A percentile compares a stretch with the other conserved stretches of the same genome.
Conservation (phyloP, 2,113 vertebrate species). For the Anguilla rostrata region DNA sequence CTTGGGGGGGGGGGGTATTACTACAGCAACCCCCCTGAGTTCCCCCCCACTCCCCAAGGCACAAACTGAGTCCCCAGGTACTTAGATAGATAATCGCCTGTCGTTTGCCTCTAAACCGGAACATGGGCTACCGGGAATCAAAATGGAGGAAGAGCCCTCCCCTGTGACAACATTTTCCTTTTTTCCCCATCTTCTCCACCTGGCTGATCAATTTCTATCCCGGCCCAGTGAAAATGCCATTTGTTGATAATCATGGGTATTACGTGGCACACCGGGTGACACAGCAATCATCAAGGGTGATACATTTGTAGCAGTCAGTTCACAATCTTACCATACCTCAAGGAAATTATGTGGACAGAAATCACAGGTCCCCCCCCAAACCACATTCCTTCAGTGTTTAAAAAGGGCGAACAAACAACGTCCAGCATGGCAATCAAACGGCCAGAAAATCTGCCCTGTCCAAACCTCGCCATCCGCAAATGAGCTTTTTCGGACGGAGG, state of each 20-base stretch:
- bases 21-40: no score
- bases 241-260: slow-evolving; percentile 13
- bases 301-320: neutral
- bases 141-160: neutral
- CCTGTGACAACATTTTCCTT: neutral
- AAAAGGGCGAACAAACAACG: neutral
- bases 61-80: neutral
- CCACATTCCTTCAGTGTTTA: neutral
- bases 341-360: neutral
- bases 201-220: slow-evolving; percentile 17
- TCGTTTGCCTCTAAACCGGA: neutral
- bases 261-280: neutral
- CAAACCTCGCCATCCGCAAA: neutral
- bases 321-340: neutral
- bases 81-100: neutral
- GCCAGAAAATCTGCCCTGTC: neutral
- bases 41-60: neutral
- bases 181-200: neutral
- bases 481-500: neutral
- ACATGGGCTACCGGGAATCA: neutral
- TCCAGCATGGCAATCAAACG: neutral
- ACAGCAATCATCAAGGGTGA: neutral
- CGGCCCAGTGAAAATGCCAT: slow-evolving; percentile 14
- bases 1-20: neutral
- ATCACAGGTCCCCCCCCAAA: neutral